phyloP scores from a whole-genome alignment of 2,113 vertebrate genomes.

The Dipodomys ordii region DNA sequence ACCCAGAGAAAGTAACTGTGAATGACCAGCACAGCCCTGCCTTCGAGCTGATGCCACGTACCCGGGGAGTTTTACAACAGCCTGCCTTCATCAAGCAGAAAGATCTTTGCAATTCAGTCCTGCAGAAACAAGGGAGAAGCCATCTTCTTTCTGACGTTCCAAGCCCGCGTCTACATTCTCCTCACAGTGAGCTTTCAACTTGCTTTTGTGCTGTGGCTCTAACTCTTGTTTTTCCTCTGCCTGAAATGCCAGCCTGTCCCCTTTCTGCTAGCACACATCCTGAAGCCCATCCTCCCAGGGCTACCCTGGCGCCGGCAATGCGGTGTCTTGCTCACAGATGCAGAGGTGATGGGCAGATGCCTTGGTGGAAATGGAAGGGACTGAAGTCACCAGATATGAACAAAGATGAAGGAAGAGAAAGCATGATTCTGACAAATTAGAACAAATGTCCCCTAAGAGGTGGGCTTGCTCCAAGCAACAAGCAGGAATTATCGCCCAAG shows the following conservation, averaged over 20 bases:
- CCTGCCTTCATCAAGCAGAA: background rate
- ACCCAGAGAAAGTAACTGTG: fast-evolving
- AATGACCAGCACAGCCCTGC: fast-evolving
- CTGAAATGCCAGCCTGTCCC: background rate
- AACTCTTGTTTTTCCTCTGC: background rate
- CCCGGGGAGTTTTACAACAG: no score
- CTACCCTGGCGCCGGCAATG: background rate
- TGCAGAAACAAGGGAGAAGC: no score
- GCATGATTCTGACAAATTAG: fast-evolving
- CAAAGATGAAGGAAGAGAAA: fast-evolving
- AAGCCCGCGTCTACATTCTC: fast-evolving
- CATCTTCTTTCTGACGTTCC: background rate
- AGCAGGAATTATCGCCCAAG: background rate
- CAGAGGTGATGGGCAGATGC: no score
- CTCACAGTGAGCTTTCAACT: background rate
- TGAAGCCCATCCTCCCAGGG: background rate
- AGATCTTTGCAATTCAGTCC: background rate
- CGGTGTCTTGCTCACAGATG: background rate
- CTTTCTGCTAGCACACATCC: background rate
- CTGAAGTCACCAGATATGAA: fast-evolving
- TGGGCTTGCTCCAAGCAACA: background rate
- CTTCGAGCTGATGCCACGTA: no score
- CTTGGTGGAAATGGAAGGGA: fast-evolving
- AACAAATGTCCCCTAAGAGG: background rate
- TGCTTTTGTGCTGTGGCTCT: no score